These are phyloP conservation scores for Apeira syringaria DNA, from an alignment of 2,888 invertebrate species.

Conservation along the genomic window DNA sequence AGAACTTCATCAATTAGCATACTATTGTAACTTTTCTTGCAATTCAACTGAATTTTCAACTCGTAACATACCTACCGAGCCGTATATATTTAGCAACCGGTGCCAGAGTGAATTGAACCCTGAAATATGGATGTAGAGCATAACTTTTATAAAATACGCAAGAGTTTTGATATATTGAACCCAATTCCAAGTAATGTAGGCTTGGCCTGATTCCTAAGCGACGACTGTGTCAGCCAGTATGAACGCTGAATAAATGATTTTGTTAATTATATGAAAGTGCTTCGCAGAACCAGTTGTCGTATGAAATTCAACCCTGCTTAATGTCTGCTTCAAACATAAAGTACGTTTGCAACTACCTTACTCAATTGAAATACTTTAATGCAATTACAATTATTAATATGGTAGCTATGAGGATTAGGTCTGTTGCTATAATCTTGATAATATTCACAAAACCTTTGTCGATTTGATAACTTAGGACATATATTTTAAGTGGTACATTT, in stretches of 20 bases:
- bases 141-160: conserved; percentile 1
- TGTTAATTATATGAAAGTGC: conserved; percentile 15
- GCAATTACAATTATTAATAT: too few species aligned
- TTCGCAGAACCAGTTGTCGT: conserved; percentile 15
- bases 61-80: not conserved
- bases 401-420: too few species aligned
- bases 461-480: too few species aligned
- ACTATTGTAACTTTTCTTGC: conserved; percentile 19
- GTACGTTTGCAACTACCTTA: conserved; percentile 5
- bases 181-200: conserved; percentile 35
- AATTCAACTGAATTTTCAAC: conserved; percentile 15
- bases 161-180: conserved; percentile 31
- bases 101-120: conserved; percentile 3
- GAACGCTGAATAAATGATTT: conserved; percentile 38
- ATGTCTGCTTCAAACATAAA: too few species aligned
- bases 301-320: conserved; percentile 17
- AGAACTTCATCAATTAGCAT: conserved; percentile 27
- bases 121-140: not conserved
- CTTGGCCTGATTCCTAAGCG: conserved; percentile 36
- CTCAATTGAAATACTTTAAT: not conserved
- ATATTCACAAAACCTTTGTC: too few species aligned
- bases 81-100: not conserved
- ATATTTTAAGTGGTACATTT: too few species aligned
- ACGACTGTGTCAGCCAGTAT: conserved; percentile 35
- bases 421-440: too few species aligned